Base-by-base conservation (phyloP, 1,140 invertebrate genomes). In the Thalassaphorura encarpata region DNA sequence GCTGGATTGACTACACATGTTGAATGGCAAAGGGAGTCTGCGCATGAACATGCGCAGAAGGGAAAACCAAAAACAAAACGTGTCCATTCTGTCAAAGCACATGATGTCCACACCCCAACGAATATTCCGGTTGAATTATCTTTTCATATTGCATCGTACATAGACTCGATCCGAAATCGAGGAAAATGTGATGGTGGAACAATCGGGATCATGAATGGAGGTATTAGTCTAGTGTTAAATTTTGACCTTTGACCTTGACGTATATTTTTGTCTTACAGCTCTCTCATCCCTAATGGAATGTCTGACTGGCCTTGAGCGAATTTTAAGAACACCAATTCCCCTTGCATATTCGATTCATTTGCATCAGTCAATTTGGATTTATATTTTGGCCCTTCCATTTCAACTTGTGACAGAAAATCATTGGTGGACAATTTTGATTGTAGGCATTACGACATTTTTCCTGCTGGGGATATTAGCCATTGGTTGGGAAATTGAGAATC, bases 101-200 rank as follows among this genome's bases (percentile, higher is more conserved):
- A 56, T 56, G 59, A 61, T 33, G 21, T 41, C 6, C 1, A 21
- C 42, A 42, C 48, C 0, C 50, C 51, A 13, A 56, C 49, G 4
- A 61, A 61, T 21, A 61, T 61, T 27, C 59, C 59, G 2, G 2
- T 61, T 15, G 59, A 61, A 45, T 16, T 57, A 3, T 36, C 33
- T 4, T 52, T 45, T 29, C 28, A 46, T 23, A 46, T 57, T 24
- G 18, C 18, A 0, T 50, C 47, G 0, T 57, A 51, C 15, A 40
- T 57, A 16, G 33, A 50, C 18, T 21, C 11, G 18, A 11, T 56
- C 18, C n/a, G n/a, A n/a, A n/a, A n/a, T n/a, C n/a, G n/a, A n/a
- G n/a, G n/a, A n/a, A n/a, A n/a, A n/a, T n/a, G n/a, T n/a, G n/a
- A n/a, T n/a, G n/a, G n/a, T n/a, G n/a, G n/a, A n/a, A n/a, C n/a